Percentiles rank a stretch among this genome's conserved stretches.
These are phyloP conservation scores for Diaperis boleti DNA, from an alignment of 2,888 invertebrate species.

Conservation along the genomic window DNA sequence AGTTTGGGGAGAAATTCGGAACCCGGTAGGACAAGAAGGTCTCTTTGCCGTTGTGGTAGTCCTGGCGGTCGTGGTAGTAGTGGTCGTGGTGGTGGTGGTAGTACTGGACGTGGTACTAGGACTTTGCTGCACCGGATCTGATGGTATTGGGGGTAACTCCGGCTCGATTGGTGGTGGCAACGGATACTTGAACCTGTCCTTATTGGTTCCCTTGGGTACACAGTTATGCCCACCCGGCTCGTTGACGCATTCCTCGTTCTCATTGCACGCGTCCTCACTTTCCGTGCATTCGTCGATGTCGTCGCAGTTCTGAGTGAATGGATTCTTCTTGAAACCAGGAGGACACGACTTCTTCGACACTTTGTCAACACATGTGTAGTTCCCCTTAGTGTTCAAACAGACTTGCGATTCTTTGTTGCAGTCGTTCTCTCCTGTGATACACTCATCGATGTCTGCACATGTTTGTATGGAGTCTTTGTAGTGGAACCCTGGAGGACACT, in stretches of 20 bases:
- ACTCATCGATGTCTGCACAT: constrained; percentile 79
- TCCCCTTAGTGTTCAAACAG: constrained; percentile 79
- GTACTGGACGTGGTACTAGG: constrained; percentile 22
- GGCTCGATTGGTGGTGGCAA: constrained; percentile 39
- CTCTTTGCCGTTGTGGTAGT: constrained; percentile 37
- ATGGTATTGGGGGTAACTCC: constrained; percentile 39
- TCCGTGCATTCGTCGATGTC: constrained; percentile 84
- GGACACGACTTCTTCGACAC: constrained; percentile 73
- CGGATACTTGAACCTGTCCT: constrained; percentile 31
- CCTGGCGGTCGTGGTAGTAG: constrained; percentile 18
- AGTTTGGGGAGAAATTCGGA: constrained; percentile 43
- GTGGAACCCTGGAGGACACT: constrained; percentile 64
- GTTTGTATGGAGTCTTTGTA: constrained; percentile 60
- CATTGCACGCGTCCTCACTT: constrained; percentile 71
- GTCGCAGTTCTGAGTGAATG: constrained; percentile 70
- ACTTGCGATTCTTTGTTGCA: constrained; percentile 76
- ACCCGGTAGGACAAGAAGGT: constrained; percentile 52
- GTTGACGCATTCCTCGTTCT: constrained; percentile 75
- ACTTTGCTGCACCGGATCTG: background rate
- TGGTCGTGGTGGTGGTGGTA: constrained; percentile 27
- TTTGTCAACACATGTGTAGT: constrained; percentile 77
- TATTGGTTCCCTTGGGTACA: constrained; percentile 62
- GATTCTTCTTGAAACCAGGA: constrained; percentile 74
- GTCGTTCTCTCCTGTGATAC: constrained; percentile 73
- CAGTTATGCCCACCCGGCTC: constrained; percentile 77